These are phyloP conservation scores for Capitulum mitella DNA, from an alignment of 2,888 invertebrate species.

Conservation along the genomic window DNA sequence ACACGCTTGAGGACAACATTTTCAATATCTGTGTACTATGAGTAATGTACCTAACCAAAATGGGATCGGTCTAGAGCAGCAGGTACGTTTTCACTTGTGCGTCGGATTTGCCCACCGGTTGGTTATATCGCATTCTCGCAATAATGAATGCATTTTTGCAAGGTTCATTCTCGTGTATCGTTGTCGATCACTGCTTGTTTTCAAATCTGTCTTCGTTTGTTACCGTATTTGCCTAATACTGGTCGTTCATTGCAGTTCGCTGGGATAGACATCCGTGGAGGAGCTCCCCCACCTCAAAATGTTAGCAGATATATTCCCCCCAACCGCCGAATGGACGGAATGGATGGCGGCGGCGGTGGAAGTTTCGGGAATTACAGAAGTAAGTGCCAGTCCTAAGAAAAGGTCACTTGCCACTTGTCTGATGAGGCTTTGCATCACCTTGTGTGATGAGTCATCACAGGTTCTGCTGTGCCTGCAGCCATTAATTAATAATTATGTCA, in stretches of 20 bases:
- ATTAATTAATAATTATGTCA: no score
- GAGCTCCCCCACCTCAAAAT: not conserved
- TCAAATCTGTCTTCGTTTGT: not conserved
- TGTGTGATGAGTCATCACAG: no score
- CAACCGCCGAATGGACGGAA: not conserved
- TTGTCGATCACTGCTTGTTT: no score
- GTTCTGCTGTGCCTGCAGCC: no score
- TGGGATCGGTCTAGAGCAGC: slow-evolving; percentile 36
- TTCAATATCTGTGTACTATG: slow-evolving; percentile 32
- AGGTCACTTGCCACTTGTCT: no score
- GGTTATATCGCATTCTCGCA: no score
- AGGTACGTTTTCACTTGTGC: slow-evolving; percentile 29
- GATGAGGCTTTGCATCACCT: no score
- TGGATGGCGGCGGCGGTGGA: not conserved
- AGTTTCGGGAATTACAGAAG: not conserved
- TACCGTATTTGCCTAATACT: no score
- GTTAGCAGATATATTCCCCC: slow-evolving; percentile 8
- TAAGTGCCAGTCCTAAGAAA: no score
- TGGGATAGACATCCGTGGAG: slow-evolving; percentile 11
- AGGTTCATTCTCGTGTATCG: not conserved
- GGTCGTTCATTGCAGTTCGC: slow-evolving; percentile 5
- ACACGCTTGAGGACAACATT: not conserved
- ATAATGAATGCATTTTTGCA: no score
- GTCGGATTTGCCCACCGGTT: not conserved
- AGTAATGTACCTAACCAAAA: slow-evolving; percentile 36